Evolutionary conservation across 1,140 invertebrate genomes (phyloP), one percentile per base, ranked within the genome.

Genomic region (Ips typographus): DNA sequence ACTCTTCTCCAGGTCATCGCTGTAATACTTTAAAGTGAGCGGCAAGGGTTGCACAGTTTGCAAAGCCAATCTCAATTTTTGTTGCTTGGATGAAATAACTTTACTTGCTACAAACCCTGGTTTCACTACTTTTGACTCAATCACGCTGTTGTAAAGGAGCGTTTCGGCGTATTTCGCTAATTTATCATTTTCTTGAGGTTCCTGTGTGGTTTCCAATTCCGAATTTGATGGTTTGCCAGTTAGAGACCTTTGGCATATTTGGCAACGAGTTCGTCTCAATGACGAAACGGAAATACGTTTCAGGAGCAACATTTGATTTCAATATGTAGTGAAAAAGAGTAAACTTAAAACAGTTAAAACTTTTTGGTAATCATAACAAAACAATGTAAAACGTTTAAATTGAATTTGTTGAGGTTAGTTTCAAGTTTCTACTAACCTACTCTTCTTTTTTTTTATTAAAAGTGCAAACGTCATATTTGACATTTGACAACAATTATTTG

Each of bases 61-160:
- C 36, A 71, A 38, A 39, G 64, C 65, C 22, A 53, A 59, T 47
- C 40, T 62, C 47, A 7, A 41, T 66, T 59, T 71, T 63, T 40
- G 59, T 69, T 40, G 65, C 56, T 52, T 73, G 60, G 8, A 69
- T 73, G 59, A 43, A 2, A 2, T 7, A 38, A 40, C 42, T 63
- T 40, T 22, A 2, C 6, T 43, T 56, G 4, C 6, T 39, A 71
- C 68, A 41, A 57, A 22, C 39, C 39, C 40, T 3, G 64, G 65
- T 60, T 72, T 73, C 2, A 79, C 60, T 39, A 70, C 70, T 7
- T 76, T 73, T 1, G 53, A 56, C 68, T 84, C 83, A 22, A 86
- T 69, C 47, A 84, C 79, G n/a, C 84, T 85, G 62, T 81, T 83
- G 71, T 84, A 85, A 4, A 85, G 71, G 43, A 86, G 74, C 75